phyloP scores from a whole-genome alignment of 2,113 vertebrate species.

The Ciconia stormi region DNA sequence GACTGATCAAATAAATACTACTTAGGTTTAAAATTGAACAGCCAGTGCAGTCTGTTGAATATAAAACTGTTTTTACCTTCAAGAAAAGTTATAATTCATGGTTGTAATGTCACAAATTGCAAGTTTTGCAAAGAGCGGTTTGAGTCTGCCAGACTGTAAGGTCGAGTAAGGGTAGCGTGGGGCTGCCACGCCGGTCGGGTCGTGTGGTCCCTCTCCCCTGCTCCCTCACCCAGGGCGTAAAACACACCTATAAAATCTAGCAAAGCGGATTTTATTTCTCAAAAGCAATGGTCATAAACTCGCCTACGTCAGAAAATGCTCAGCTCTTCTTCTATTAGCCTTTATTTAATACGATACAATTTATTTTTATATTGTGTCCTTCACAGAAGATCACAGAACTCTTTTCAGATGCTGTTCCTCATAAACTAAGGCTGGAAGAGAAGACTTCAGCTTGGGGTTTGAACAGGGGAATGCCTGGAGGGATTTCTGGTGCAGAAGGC shows the following conservation, averaged over 20 bases:
- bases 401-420: background rate
- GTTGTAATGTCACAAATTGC: constrained; percentile 9
- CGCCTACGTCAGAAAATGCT: background rate
- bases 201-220: background rate
- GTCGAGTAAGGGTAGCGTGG: background rate
- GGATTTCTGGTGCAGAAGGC: background rate
- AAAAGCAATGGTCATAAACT: background rate
- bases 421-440: background rate
- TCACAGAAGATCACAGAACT: constrained; percentile 26
- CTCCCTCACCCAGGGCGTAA: background rate
- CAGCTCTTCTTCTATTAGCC: constrained; percentile 15
- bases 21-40: constrained; percentile 32
- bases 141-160: background rate
- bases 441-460: background rate
- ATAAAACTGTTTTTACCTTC: constrained; percentile 40
- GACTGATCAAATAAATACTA: constrained; percentile 65
- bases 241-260: background rate
- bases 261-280: constrained; percentile 38
- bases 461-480: background rate
- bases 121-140: background rate
- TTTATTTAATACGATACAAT: constrained; percentile 27
- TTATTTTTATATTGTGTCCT: constrained; percentile 65
- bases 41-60: constrained; percentile 35
- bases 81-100: constrained; percentile 44
- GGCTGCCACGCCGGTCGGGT: background rate